These are phyloP conservation scores for Empidonax alnorum DNA, from an alignment of 2,113 vertebrate genomes.

Conservation along the genomic window DNA sequence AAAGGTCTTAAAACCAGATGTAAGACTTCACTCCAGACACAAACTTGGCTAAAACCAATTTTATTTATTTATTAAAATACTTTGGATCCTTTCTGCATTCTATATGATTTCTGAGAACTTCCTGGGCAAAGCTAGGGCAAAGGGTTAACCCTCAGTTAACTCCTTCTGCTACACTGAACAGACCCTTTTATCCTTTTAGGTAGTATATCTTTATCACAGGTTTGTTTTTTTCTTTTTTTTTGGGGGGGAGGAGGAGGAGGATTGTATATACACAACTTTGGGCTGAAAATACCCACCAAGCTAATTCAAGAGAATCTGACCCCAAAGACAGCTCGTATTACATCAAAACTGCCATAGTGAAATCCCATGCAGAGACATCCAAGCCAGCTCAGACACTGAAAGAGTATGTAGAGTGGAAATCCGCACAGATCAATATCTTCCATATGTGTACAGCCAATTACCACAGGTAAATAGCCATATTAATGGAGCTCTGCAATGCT, in stretches of 20 bases:
- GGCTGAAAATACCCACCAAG: background rate
- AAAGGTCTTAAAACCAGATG: background rate
- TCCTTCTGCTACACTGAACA: background rate
- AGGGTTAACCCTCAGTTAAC: background rate
- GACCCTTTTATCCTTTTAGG: background rate
- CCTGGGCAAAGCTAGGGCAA: background rate
- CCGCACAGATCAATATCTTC: background rate
- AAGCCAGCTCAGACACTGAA: background rate
- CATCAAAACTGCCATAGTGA: background rate
- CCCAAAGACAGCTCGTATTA: background rate
- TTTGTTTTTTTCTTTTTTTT: background rate
- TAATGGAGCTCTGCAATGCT: background rate
- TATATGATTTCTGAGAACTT: background rate
- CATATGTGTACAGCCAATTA: background rate
- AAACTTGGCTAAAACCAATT: background rate
- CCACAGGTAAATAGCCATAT: background rate
- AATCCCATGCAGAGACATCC: background rate
- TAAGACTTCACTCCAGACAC: background rate
- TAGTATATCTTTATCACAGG: background rate
- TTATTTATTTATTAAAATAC: constrained; percentile 31
- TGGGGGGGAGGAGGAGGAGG: too few species aligned
- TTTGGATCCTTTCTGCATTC: background rate
- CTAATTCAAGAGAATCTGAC: background rate
- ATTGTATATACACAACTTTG: background rate
- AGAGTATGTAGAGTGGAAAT: background rate